A percentile compares a stretch with the other conserved stretches of the same genome.
Evolutionary conservation across 2,888 invertebrate genomes (phyloP).

Genomic region (Timema podura): DNA sequence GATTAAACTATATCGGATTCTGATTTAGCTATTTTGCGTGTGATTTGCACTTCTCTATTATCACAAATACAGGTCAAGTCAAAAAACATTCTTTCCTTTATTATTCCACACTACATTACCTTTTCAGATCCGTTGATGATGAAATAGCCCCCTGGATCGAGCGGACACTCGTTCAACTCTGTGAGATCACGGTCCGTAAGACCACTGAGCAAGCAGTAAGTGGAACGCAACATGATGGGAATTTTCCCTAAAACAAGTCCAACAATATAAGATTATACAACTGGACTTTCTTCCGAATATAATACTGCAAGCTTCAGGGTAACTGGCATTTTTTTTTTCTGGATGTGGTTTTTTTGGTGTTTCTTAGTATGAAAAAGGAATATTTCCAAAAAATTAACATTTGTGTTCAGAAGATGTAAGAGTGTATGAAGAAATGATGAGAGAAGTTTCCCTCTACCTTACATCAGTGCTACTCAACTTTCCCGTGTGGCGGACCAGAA

Average conservation of each 20-base stretch:
- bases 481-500: no score
- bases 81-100: not conserved
- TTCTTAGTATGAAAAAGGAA: not conserved
- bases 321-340: not conserved
- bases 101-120: conserved; percentile 43
- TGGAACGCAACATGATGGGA: conserved; percentile 98
- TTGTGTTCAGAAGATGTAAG: no score
- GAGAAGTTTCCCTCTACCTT: not conserved
- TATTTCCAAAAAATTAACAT: not conserved
- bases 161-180: conserved; percentile 97
- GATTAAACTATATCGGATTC: no score
- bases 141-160: conserved; percentile 99
- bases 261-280: no score
- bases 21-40: no score
- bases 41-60: no score
- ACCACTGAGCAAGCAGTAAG: conserved; percentile 72
- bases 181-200: conserved; percentile 98
- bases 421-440: not conserved
- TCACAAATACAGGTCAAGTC: no score
- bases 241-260: conserved; percentile 65
- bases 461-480: not conserved
- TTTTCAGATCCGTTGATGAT: conserved; percentile 99
- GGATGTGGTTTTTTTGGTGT: not conserved
- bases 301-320: no score
- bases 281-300: no score